phyloP scores from a whole-genome alignment of 2,888 invertebrate species.

The Lathronympha strigana region DNA sequence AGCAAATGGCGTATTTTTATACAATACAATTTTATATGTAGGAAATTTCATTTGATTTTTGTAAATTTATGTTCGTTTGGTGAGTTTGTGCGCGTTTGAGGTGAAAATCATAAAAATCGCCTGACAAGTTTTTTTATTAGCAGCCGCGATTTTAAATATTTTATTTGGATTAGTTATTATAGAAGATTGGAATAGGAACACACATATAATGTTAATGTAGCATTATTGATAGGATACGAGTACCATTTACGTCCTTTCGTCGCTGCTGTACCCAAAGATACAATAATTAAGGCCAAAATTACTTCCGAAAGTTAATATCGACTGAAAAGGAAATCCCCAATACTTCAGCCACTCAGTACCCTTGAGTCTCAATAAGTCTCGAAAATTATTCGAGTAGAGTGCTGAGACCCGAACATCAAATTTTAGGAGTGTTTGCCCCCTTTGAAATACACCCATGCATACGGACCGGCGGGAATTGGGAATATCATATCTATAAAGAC shows the following conservation, averaged over 20 bases:
- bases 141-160: no score
- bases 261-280: background rate
- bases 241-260: background rate
- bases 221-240: background rate
- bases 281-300: background rate
- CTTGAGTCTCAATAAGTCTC: constrained; percentile 36
- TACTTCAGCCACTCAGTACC: constrained; percentile 21
- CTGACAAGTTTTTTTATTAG: no score
- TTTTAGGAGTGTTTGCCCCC: constrained; percentile 41
- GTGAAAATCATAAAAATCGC: no score
- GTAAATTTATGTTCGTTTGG: no score
- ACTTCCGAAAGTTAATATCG: background rate
- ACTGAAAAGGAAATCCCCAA: constrained; percentile 14
- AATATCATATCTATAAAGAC: constrained; percentile 38
- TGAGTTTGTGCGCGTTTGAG: no score
- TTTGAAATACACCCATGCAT: constrained; percentile 25
- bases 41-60: no score
- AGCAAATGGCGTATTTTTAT: no score
- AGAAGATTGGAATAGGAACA: no score
- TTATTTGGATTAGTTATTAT: no score
- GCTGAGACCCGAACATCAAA: constrained; percentile 31
- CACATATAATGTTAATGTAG: background rate
- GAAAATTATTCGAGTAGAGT: constrained; percentile 31
- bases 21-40: no score
- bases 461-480: constrained; percentile 18